Evolutionary conservation across 2,888 invertebrate species (phyloP).

Genomic region (Mythimna loreyi): DNA sequence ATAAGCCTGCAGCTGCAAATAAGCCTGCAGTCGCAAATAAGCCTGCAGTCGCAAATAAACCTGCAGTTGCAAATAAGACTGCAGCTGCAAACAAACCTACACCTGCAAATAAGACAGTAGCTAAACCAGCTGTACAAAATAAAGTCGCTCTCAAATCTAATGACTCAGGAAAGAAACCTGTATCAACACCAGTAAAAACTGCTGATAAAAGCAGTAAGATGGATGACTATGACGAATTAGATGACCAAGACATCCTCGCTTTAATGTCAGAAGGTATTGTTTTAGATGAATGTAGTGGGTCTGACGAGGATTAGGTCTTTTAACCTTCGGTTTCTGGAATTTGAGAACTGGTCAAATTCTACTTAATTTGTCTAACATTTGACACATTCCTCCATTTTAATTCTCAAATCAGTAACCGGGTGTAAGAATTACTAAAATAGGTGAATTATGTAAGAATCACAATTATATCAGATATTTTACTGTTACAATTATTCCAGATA

Average conservation of each 20-base stretch:
- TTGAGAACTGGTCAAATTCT: neutral
- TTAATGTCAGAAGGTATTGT: slow-evolving; percentile 82
- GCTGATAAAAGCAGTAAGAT: slow-evolving; percentile 13
- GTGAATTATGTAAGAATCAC: slow-evolving; percentile 9
- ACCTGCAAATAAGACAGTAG: slow-evolving; percentile 3
- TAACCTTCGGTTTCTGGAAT: neutral
- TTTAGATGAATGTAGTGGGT: slow-evolving; percentile 82
- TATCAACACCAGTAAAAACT: slow-evolving; percentile 9
- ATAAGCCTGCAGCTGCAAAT: slow-evolving; percentile 1
- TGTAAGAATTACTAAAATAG: neutral
- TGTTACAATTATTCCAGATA: slow-evolving; percentile 7
- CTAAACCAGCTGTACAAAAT: slow-evolving; percentile 13
- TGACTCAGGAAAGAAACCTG: slow-evolving; percentile 14
- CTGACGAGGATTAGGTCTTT: slow-evolving; percentile 75
- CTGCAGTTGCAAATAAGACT: slow-evolving; percentile 8
- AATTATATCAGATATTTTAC: neutral
- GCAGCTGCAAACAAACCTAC: neutral
- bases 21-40: neutral
- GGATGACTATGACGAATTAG: slow-evolving; percentile 78
- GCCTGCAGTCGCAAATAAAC: slow-evolving; percentile 8
- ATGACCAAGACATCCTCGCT: slow-evolving; percentile 81
- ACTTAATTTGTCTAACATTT: neutral
- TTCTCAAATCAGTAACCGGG: neutral
- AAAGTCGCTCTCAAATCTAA: slow-evolving; percentile 17
- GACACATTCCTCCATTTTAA: neutral